A percentile compares a stretch with the other conserved stretches of the same genome.
Conservation (phyloP, 1,140 invertebrate species). For the Goniozus legneri region DNA sequence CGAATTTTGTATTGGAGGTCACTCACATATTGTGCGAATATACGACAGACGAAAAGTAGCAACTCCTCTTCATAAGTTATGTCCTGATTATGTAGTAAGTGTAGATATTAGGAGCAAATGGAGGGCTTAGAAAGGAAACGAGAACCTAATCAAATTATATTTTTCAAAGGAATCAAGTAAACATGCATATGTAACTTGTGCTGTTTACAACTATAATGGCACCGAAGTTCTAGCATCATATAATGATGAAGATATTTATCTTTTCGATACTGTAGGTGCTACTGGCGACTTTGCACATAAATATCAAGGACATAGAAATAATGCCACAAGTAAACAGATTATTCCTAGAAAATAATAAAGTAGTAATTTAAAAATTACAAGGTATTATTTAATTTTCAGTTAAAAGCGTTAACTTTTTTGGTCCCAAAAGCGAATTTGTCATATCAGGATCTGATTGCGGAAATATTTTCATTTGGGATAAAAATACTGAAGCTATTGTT, state of each 20-base stretch:
- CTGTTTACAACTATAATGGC: slow-evolving; percentile 89
- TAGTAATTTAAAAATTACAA: no score
- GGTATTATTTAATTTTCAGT: slow-evolving; percentile 58
- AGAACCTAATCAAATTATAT: slow-evolving; percentile 9
- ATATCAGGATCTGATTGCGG: slow-evolving; percentile 93
- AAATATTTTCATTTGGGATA: slow-evolving; percentile 94
- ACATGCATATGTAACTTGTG: slow-evolving; percentile 73
- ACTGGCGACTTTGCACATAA: slow-evolving; percentile 65
- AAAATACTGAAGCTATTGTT: slow-evolving; percentile 81
- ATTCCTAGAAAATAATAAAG: slow-evolving; percentile 2
- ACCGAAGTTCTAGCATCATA: slow-evolving; percentile 88
- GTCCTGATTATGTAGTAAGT: slow-evolving; percentile 58
- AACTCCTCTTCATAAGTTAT: slow-evolving; percentile 53
- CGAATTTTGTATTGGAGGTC: slow-evolving; percentile 81
- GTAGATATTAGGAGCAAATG: no score
- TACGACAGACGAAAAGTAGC: slow-evolving; percentile 68
- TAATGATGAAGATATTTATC: slow-evolving; percentile 91
- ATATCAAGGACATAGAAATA: slow-evolving; percentile 79
- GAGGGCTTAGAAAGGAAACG: no score
- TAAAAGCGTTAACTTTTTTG: slow-evolving; percentile 93
- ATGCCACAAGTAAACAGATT: slow-evolving; percentile 61
- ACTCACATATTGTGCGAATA: slow-evolving; percentile 60
- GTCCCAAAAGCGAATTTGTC: slow-evolving; percentile 84
- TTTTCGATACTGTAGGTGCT: slow-evolving; percentile 70
- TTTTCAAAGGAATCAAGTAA: slow-evolving; percentile 20